phyloP scores from a whole-genome alignment of 2,113 vertebrate species.

The Protomyctophum bolini region DNA sequence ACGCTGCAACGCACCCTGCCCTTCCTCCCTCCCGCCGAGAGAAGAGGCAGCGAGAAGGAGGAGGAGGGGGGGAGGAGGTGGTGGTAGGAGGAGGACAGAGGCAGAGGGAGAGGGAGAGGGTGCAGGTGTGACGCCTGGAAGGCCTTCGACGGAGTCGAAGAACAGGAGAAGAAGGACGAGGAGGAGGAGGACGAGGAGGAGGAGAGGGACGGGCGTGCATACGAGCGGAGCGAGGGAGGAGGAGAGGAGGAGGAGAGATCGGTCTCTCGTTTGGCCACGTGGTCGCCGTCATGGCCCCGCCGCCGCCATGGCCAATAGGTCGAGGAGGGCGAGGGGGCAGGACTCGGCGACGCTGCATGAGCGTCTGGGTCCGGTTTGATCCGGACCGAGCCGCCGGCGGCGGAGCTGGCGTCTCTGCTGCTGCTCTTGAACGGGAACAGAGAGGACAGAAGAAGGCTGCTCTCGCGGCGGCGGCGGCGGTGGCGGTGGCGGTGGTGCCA shows the following conservation, averaged over 20 bases:
- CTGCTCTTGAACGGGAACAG: no score
- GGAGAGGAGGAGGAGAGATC: constrained; percentile 59
- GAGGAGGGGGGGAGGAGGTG: constrained; percentile 12
- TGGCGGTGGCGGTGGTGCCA: no score
- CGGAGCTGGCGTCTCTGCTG: not conserved
- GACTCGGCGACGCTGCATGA: not conserved
- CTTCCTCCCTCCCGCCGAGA: constrained; percentile 75
- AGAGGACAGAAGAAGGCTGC: no score
- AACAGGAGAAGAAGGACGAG: not conserved
- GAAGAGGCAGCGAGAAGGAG: not conserved
- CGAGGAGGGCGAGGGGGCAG: not conserved
- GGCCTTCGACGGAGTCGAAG: not conserved
- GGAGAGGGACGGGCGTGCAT: not conserved
- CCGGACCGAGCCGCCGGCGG: not conserved
- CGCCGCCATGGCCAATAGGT: not conserved
- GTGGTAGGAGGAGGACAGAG: constrained; percentile 22
- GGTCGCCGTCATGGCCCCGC: not conserved
- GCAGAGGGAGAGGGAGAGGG: constrained; percentile 9
- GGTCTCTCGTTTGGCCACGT: constrained; percentile 23
- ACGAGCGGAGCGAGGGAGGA: not conserved
- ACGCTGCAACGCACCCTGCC: constrained; percentile 92
- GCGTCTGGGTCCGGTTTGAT: constrained; percentile 50
- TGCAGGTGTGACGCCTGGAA: constrained; percentile 9
- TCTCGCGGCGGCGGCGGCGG: no score
- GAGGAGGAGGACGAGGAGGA: constrained; percentile 6